Conservation (phyloP, 2,797 vertebrate species). For the Chelonia mydas region DNA sequence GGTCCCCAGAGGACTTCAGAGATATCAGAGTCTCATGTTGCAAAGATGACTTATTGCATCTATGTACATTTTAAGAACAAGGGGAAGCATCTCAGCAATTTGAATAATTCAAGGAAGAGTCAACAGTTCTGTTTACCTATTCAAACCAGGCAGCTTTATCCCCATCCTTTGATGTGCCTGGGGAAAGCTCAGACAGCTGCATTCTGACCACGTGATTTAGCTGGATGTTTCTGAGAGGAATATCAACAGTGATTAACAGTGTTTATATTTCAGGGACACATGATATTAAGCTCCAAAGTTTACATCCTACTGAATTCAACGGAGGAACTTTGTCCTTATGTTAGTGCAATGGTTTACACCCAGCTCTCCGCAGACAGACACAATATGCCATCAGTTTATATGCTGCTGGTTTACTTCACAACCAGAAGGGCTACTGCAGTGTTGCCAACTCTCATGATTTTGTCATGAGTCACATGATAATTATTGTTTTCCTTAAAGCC, state of each 20-base stretch:
- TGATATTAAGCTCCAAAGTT: background rate
- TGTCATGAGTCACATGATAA: too few species aligned
- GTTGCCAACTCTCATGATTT: too few species aligned
- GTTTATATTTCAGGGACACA: background rate
- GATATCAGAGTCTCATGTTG: background rate
- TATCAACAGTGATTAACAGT: background rate
- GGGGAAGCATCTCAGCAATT: background rate
- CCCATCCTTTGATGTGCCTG: background rate
- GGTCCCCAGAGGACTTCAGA: background rate
- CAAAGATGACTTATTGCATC: background rate
- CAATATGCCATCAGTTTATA: background rate
- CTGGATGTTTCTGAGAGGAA: background rate
- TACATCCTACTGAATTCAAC: background rate
- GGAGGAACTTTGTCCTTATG: background rate
- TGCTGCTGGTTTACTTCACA: background rate
- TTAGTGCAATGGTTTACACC: background rate
- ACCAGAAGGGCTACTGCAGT: too few species aligned
- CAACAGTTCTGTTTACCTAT: background rate
- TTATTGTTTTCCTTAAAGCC: too few species aligned
- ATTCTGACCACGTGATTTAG: rapidly evolving
- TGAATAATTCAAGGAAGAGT: background rate
- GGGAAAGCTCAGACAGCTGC: background rate
- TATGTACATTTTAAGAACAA: background rate
- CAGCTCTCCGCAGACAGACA: background rate
- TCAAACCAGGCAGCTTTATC: background rate